phyloP scores from a whole-genome alignment of 2,888 invertebrate species.

The Patella ulyssiponensis region DNA sequence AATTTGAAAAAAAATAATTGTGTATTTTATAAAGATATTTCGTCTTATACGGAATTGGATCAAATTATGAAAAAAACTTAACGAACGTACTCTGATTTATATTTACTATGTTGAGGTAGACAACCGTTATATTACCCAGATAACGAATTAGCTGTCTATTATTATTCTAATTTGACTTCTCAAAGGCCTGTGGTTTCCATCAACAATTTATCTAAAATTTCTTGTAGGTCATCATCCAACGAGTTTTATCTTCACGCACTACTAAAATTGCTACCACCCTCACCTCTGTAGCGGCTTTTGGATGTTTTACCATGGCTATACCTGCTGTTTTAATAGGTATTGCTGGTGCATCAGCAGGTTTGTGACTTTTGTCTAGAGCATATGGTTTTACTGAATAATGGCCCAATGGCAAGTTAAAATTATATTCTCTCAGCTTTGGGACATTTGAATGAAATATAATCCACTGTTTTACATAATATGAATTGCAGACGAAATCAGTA shows the following conservation, averaged over 20 bases:
- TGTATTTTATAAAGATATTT: too few relatives aligned
- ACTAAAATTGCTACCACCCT: conserved; percentile 92
- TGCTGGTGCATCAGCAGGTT: conserved; percentile 94
- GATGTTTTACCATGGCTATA: conserved; percentile 96
- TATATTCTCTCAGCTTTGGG: neutral
- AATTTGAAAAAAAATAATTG: too few relatives aligned
- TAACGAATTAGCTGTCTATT: too few relatives aligned
- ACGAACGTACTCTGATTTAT: too few relatives aligned
- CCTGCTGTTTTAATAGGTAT: conserved; percentile 97
- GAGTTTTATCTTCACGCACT: conserved; percentile 95
- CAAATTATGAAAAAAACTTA: too few relatives aligned
- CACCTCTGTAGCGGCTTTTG: conserved; percentile 95
- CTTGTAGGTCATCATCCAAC: conserved; percentile 95
- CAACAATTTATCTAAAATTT: conserved; percentile 5
- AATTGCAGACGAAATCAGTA: too few relatives aligned
- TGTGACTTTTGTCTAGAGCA: neutral
- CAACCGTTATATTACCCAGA: too few relatives aligned
- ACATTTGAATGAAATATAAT: neutral
- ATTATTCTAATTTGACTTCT: too few relatives aligned
- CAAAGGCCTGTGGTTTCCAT: too few relatives aligned
- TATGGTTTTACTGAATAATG: neutral
- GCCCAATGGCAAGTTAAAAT: neutral
- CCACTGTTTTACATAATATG: too few relatives aligned
- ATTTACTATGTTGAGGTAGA: too few relatives aligned
- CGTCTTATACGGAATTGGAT: too few relatives aligned